Evolutionary conservation across 2,113 vertebrate genomes (phyloP).

Genomic region (Eretmochelys imbricata): DNA sequence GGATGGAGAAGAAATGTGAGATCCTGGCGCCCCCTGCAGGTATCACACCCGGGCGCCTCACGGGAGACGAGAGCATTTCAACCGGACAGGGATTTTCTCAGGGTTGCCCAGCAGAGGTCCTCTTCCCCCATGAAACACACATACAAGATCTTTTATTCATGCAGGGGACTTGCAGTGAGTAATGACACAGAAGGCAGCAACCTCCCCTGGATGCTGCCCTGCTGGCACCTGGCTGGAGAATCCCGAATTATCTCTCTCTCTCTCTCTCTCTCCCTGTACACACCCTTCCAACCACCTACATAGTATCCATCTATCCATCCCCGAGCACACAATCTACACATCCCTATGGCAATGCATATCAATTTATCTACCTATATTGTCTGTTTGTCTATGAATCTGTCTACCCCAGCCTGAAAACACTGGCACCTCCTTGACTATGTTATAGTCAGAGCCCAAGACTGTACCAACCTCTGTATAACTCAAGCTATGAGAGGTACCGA

Average conservation of each 20-base stretch:
- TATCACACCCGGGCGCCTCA: not conserved
- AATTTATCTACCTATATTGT: not conserved
- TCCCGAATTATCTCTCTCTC: not conserved
- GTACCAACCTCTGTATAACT: too few relatives aligned
- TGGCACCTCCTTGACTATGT: too few relatives aligned
- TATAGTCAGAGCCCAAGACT: too few relatives aligned
- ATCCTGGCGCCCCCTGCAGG: conserved; percentile 35
- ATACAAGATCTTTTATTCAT: not conserved
- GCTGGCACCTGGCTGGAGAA: not conserved
- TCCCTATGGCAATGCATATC: not conserved
- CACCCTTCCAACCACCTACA: not conserved
- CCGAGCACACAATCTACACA: not conserved
- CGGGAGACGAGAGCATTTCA: not conserved
- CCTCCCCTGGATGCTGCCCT: not conserved
- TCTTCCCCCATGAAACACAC: not conserved
- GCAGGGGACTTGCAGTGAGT: too few relatives aligned
- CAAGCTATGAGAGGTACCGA: too few relatives aligned
- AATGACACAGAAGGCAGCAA: not conserved
- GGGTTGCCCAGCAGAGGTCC: conserved; percentile 50
- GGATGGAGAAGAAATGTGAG: not conserved
- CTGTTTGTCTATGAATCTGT: not conserved
- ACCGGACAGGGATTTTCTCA: not conserved
- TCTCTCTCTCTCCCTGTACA: too few relatives aligned
- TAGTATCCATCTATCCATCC: not conserved
- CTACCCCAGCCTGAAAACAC: not conserved